Conservation (phyloP, 1,140 invertebrate species). For the Calliphora vicina region DNA sequence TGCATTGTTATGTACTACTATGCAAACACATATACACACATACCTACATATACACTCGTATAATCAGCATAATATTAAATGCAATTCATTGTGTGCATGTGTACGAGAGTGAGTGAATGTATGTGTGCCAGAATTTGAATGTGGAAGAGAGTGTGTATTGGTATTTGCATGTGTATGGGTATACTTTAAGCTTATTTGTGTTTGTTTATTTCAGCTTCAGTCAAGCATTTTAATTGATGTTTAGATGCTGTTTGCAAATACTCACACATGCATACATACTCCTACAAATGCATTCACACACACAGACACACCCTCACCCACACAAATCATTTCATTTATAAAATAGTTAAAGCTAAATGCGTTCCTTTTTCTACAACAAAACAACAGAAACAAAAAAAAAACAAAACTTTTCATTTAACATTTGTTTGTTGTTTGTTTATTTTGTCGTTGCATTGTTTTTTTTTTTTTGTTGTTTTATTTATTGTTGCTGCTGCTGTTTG, state of each 20-base stretch:
- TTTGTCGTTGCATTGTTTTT: not conserved
- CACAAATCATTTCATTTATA: too few species aligned
- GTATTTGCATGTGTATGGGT: not conserved
- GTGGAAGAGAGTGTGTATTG: not conserved
- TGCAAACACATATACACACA: too few species aligned
- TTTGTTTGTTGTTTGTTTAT: not conserved
- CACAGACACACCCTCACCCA: too few species aligned
- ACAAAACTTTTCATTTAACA: not conserved
- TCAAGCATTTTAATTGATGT: constrained; percentile 8
- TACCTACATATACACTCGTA: too few species aligned
- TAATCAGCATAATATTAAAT: not conserved
- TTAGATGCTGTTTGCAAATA: not conserved
- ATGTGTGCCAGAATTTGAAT: not conserved
- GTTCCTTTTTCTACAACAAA: too few species aligned
- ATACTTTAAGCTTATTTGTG: not conserved
- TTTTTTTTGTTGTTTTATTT: not conserved
- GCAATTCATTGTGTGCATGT: not conserved
- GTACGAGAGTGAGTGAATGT: not conserved
- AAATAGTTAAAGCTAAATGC: too few species aligned
- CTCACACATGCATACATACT: not conserved
- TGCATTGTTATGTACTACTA: too few species aligned
- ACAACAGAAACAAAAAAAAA: too few species aligned
- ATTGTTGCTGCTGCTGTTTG: not conserved
- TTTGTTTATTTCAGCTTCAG: not conserved
- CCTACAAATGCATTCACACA: too few species aligned